Base-by-base conservation (phyloP, 2,113 vertebrate genomes). In the Tapirus terrestris region DNA sequence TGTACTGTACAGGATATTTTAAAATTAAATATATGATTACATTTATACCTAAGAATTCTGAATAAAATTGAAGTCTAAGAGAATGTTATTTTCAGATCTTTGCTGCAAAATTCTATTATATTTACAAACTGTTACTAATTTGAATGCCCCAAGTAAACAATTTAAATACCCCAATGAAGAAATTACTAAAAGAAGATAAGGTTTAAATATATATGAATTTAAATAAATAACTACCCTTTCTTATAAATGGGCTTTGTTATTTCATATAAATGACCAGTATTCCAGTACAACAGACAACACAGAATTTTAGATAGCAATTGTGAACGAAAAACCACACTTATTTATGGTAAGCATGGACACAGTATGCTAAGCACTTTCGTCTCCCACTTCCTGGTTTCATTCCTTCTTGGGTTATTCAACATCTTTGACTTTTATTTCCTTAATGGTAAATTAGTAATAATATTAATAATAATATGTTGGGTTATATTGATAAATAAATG, bases 21-120 rank as follows among this genome's bases (percentile, higher is more conserved):
- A 3, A 93, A 97, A 85, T 77, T 96, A 95, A 96, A 39, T 60
- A 48, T 70, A 53, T 53, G 4, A 86, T 76, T 87, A 70, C 48
- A 51, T 51, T 81, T 96, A 36, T 51, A 79, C 94, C 58, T 95
- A 77, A 94, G 63, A 83, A 80, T 53, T 89, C 73, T 63, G 43
- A 65, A 83, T 87, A 60, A 73, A 87, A 58, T 53, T 68, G 23
- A 36, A 93, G 33, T 53, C 43, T 73, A 60, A 1, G 53, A 92
- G 17, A 87, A 84, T 86, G 60, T 79, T 86, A 53, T 58, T 83
- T 90, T 82, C 43, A 92, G 25, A 58, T 29, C 16, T 65, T 84
- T 91, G 25, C 21, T 39, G 11, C 2, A 97, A 85, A 95, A 51
- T 93, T 85, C 18, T 60, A n/a, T 91, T 84, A 17, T 63, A 79